Evolutionary conservation across 2,113 vertebrate species (phyloP).

Genomic region (Stomatorhinus ivindoensis): DNA sequence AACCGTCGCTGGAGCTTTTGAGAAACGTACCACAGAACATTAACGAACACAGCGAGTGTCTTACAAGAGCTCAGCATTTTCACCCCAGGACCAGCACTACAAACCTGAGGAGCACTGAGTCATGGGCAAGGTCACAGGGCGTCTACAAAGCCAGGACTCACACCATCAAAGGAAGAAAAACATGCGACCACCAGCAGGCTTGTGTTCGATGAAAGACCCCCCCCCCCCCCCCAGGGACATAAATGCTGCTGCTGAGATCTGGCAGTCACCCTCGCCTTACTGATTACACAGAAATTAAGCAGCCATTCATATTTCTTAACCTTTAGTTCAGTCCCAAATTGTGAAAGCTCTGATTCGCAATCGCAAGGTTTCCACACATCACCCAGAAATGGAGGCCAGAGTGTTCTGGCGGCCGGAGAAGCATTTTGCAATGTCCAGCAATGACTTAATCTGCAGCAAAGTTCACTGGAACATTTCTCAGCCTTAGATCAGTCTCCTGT

Average conservation of each 20-base stretch:
- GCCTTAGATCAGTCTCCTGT: not conserved
- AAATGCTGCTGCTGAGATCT: not conserved
- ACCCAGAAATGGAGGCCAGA: conserved; percentile 13
- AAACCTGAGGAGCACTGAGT: not conserved
- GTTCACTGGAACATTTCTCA: not conserved
- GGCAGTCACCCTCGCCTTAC: not conserved
- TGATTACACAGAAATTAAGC: not conserved
- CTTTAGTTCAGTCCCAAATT: not conserved
- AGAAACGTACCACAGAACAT: not conserved
- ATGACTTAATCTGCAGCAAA: not conserved
- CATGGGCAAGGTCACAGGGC: not conserved
- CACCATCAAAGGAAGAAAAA: not conserved
- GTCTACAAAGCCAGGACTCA: not conserved
- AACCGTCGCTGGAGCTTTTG: not conserved
- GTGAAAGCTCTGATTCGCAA: not conserved
- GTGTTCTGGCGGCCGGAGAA: not conserved
- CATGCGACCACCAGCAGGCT: not conserved
- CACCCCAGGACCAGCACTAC: not conserved
- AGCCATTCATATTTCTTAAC: not conserved
- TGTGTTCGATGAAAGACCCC: not conserved
- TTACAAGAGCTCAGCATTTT: not conserved
- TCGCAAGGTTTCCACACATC: conserved; percentile 18
- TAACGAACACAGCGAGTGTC: not conserved
- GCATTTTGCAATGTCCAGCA: not conserved
- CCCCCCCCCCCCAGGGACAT: not conserved